Evolutionary conservation across 2,888 invertebrate species (phyloP).

Genomic region (Nomada lathburiana): DNA sequence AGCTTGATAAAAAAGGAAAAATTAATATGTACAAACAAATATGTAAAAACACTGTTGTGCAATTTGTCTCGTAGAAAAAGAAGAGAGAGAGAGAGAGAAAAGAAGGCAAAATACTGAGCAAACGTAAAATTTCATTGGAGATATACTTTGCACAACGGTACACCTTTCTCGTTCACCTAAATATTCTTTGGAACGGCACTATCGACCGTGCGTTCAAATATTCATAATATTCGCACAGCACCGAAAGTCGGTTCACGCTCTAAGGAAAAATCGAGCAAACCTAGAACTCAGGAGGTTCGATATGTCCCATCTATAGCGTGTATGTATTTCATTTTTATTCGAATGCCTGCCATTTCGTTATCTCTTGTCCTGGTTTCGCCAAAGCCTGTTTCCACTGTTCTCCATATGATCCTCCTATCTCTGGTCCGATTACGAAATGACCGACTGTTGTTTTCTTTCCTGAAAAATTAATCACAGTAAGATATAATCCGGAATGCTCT

Average conservation of each 20-base stretch:
- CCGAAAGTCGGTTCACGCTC: conserved; percentile 34
- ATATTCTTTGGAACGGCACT: conserved; percentile 52
- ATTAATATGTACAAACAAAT: conserved; percentile 39
- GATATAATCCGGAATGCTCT: not conserved
- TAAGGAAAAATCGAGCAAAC: conserved; percentile 20
- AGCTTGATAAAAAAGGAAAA: conserved; percentile 1
- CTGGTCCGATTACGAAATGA: conserved; percentile 88
- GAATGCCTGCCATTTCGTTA: conserved; percentile 82
- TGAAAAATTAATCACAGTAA: conserved; percentile 65
- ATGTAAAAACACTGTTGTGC: conserved; percentile 25
- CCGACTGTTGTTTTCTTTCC: conserved; percentile 89
- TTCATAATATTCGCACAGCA: conserved; percentile 33
- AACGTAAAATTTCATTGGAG: not conserved
- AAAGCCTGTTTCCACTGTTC: conserved; percentile 88
- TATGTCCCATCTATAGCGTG: not conserved
- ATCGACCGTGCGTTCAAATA: conserved; percentile 59
- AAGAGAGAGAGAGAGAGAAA: not conserved
- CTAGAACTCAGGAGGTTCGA: not conserved
- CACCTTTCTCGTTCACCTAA: conserved; percentile 3
- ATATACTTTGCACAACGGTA: not conserved
- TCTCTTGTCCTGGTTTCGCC: conserved; percentile 81
- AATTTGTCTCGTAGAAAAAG: not conserved
- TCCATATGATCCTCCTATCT: conserved; percentile 85
- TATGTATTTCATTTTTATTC: conserved; percentile 71
- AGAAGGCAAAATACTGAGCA: conserved; percentile 7